phyloP scores from a whole-genome alignment of 92 coral and sea anemone species.

The Palythoa grandiflora region DNA sequence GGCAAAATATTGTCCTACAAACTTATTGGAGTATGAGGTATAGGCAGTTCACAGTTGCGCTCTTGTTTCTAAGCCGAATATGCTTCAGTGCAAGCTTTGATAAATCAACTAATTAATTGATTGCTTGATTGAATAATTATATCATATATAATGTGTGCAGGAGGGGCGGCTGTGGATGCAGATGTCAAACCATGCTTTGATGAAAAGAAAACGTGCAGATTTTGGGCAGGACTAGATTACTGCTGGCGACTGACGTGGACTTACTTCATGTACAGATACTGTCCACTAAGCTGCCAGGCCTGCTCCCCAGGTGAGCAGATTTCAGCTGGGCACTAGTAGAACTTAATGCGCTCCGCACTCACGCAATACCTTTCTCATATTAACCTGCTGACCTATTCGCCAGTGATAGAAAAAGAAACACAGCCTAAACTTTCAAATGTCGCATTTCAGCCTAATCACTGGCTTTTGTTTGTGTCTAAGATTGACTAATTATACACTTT shows the following conservation, averaged over 20 bases:
- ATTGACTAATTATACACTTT: too few species aligned
- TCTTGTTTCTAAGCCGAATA: not conserved
- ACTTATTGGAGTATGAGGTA: not conserved
- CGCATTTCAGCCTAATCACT: too few species aligned
- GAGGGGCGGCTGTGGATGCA: not conserved
- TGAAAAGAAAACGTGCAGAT: slow-evolving; percentile 51
- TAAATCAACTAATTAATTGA: not conserved
- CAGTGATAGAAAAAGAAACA: too few species aligned
- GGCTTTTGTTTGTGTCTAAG: too few species aligned
- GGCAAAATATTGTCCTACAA: too few species aligned
- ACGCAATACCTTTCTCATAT: not conserved
- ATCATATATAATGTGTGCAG: not conserved
- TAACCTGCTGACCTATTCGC: too few species aligned
- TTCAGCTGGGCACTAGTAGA: slow-evolving; percentile 17
- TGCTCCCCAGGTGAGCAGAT: slow-evolving; percentile 76
- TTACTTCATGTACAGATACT: slow-evolving; percentile 72
- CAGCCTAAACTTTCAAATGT: too few species aligned
- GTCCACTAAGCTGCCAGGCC: slow-evolving; percentile 83
- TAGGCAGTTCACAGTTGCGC: not conserved
- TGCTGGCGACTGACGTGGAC: slow-evolving; percentile 71
- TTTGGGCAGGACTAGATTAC: slow-evolving; percentile 68
- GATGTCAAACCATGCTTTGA: slow-evolving; percentile 66
- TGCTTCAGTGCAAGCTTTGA: not conserved
- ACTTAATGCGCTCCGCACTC: not conserved
- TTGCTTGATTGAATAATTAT: not conserved